These are phyloP conservation scores for Corella eumyota DNA, from an alignment of 23 tunicate species.

Conservation along the genomic window DNA sequence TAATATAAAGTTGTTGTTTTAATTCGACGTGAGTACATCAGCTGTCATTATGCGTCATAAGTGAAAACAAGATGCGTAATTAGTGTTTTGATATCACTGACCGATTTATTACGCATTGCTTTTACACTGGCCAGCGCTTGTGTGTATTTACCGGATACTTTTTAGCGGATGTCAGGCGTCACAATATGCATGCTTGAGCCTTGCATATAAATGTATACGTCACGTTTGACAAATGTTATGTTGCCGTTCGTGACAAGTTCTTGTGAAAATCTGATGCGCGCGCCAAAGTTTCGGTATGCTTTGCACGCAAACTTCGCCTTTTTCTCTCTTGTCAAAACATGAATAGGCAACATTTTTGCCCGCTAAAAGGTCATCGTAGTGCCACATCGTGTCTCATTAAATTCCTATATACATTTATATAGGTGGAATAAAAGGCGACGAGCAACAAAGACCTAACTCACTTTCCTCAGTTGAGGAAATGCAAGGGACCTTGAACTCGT, in stretches of 20 bases:
- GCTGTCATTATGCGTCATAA: slow-evolving; percentile 1
- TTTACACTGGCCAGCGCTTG: slow-evolving; percentile 1
- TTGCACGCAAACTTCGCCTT: too few relatives aligned
- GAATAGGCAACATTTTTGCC: too few relatives aligned
- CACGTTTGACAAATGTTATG: slow-evolving; percentile 3
- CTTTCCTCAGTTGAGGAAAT: slow-evolving; percentile 86
- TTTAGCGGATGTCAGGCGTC: too few relatives aligned
- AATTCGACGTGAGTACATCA: neutral
- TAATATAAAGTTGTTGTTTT: slow-evolving; percentile 4
- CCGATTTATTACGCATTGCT: slow-evolving; percentile 28
- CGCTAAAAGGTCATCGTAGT: too few relatives aligned
- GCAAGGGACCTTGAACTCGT: slow-evolving; percentile 74
- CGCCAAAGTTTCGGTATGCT: too few relatives aligned
- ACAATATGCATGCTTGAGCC: too few relatives aligned
- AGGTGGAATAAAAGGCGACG: slow-evolving; percentile 40
- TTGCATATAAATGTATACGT: too few relatives aligned
- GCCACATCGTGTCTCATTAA: too few relatives aligned
- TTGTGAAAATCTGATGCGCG: too few relatives aligned
- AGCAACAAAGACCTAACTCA: slow-evolving; percentile 64
- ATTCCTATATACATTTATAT: too few relatives aligned
- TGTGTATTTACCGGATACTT: slow-evolving; percentile 19
- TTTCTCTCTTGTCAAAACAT: too few relatives aligned
- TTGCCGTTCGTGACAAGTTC: slow-evolving; percentile 4
- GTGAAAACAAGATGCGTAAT: too few relatives aligned
- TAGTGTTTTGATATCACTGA: slow-evolving; percentile 9